Base-by-base conservation (phyloP, 2,797 vertebrate species). In the Pangasius larnaudii region DNA sequence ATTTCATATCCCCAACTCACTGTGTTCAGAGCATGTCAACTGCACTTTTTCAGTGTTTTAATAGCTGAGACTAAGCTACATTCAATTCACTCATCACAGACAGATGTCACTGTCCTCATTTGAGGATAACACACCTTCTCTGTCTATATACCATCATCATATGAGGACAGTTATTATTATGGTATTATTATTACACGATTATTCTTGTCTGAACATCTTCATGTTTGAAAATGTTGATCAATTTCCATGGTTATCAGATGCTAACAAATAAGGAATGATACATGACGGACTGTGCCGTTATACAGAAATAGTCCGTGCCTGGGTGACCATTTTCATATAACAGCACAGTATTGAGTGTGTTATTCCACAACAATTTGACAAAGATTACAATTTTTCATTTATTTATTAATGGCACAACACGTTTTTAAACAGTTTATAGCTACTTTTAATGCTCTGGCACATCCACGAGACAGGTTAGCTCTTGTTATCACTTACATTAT, bases 1-100 rank as follows among this genome's bases (percentile, higher is more conserved):
- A 61, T 87, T 89, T 90, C 86, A 90, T 86, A 88, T 88, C 78
- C 69, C 71, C 81, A 87, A 80, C 75, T 79, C 46, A 56, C 85
- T 63, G 80, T 85, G 58, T 88, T 89, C 79, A 81, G 58, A 78
- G 72, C 85, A 86, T 89, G 85, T 61, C 85, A 86, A 77, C 71
- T 77, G 36, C 71, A 86, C 69, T 67, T 74, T 81, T 46, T n/a
- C 27, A 59, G 78, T 63, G 27, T 49, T 8, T 65, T 65, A 63
- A 46, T 18, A 63, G 59, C 59, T 42, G 33, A 80, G 53, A 58
- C 53, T 58, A 58, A 80, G 53, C 51, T 22, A 39, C 10, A 14
- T 24, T 80, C 53, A 58, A 58, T 19, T 78, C 46, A 33, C 71
- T 42, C 19, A 74, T 75, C 13, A 46, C 46, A 51, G 46, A 51